phyloP scores from a whole-genome alignment of 1,140 invertebrate species.

The Philopotamus ludificatus region DNA sequence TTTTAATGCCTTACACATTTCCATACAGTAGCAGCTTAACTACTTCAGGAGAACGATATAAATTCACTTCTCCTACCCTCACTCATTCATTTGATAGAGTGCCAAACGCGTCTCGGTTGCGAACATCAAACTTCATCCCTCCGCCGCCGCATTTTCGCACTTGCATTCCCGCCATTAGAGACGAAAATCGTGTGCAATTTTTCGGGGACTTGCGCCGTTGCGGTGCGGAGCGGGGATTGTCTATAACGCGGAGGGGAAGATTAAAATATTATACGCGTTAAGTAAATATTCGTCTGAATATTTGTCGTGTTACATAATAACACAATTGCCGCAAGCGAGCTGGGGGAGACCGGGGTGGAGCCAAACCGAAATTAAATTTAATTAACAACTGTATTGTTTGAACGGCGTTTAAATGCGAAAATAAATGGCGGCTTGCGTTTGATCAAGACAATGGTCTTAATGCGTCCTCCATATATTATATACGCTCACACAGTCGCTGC shows the following conservation, averaged over 20 bases:
- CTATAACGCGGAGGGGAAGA: constrained; percentile 59
- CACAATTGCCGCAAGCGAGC: constrained; percentile 30
- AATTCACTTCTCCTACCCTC: constrained; percentile 37
- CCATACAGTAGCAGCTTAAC: constrained; percentile 41
- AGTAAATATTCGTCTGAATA: constrained; percentile 61
- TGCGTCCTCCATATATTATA: no score
- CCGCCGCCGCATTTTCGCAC: background rate
- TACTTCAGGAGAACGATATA: constrained; percentile 37
- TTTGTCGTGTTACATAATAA: constrained; percentile 51
- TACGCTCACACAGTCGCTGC: no score
- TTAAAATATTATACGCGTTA: constrained; percentile 62
- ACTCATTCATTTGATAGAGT: constrained; percentile 41
- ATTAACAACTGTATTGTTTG: no score
- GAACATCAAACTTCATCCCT: background rate
- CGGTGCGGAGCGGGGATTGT: constrained; percentile 45
- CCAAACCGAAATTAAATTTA: constrained; percentile 3
- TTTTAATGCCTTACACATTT: constrained; percentile 38
- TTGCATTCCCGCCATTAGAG: background rate
- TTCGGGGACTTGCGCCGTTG: background rate
- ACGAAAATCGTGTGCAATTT: background rate
- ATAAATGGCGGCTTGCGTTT: no score
- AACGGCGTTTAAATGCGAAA: no score
- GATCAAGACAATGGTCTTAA: no score
- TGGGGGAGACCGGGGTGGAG: background rate
- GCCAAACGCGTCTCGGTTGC: constrained; percentile 19